Evolutionary conservation across 1,140 invertebrate species (phyloP), one percentile per base, ranked within the genome.

Genomic region (Bombyx mandarina): DNA sequence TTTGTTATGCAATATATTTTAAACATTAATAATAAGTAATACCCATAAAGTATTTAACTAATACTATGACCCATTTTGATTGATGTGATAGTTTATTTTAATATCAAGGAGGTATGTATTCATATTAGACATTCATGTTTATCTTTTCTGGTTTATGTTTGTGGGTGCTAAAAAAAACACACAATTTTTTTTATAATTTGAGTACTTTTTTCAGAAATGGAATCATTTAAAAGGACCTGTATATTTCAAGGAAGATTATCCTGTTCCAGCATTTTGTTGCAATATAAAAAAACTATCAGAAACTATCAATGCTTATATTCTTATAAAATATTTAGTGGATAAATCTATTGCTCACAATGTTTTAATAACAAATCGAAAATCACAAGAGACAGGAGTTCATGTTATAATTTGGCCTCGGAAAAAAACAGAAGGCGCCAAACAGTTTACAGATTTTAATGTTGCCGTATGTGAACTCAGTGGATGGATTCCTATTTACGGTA

Each of bases 401-500:
- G 72, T 93, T 47, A 90, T 92, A 61, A 77, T 94, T 54, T 94
- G 92, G 91, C 91, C 91, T 7, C 88, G 93, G 63, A 89, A 89
- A 64, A 76, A 88, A 51, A 87, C 64, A 54, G 71, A 61, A 55
- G 90, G 90, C 18, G 64, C 77, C 1, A 93, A 93, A 82, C 75
- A 89, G 56, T 75, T 89, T 3, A 69, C 56, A 45, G 84, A 76
- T 43, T 91, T 93, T 68, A 89, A 90, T 82, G 84, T 91, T 45
- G 93, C 92, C 12, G 80, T 89, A 2, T 92, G 89, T 71, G 93
- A 94, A 79, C 72, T 93, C 1, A 92, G 91, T 75, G 93, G 93
- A 12, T 92, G 93, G 82, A 88, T 94, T 58, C 77, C 88, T 12
- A 82, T 93, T 10, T 91, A 88, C 86, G 85, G 92, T 93, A 85